These are phyloP conservation scores for Drosophila pandora DNA, from an alignment of 1,140 invertebrate genomes.

Conservation along the genomic window DNA sequence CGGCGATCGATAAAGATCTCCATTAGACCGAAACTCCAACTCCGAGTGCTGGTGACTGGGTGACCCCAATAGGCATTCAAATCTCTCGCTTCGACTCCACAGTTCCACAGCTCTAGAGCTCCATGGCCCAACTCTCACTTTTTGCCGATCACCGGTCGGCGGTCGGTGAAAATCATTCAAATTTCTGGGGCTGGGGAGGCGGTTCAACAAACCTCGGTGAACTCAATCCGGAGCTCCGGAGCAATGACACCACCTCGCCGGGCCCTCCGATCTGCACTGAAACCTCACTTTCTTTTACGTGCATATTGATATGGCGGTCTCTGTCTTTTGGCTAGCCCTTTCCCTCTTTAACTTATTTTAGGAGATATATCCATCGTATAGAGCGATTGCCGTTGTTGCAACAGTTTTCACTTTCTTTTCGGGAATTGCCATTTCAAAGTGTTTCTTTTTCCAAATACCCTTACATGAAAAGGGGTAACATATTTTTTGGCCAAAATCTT, in stretches of 20 bases:
- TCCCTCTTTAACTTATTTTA: conserved; percentile 9
- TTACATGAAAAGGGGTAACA: not conserved
- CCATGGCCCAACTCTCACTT: conserved; percentile 67
- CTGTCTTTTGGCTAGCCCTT: not conserved
- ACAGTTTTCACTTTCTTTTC: conserved; percentile 72
- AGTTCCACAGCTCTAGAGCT: not conserved
- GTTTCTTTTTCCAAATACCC: conserved; percentile 13
- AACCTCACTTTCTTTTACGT: conserved; percentile 54
- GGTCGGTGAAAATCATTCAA: conserved; percentile 50
- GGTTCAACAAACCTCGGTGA: conserved; percentile 66
- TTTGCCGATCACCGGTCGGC: conserved; percentile 43
- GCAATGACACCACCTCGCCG: conserved; percentile 69
- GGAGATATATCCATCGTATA: not conserved
- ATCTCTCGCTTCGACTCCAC: conserved; percentile 40
- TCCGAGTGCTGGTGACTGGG: conserved; percentile 15
- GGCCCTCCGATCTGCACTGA: conserved; percentile 21
- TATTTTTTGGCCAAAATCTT: not conserved
- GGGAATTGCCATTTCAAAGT: conserved; percentile 36
- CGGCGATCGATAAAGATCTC: conserved; percentile 55
- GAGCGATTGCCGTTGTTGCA: conserved; percentile 54
- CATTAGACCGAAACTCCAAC: conserved; percentile 28
- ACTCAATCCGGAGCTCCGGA: conserved; percentile 55
- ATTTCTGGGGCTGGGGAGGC: conserved; percentile 9
- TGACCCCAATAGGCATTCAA: conserved; percentile 74
- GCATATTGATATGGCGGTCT: conserved; percentile 12